A percentile compares a stretch with the other conserved stretches of the same genome.
Conservation (phyloP, 2,113 vertebrate genomes). For the Jaculus jaculus region DNA sequence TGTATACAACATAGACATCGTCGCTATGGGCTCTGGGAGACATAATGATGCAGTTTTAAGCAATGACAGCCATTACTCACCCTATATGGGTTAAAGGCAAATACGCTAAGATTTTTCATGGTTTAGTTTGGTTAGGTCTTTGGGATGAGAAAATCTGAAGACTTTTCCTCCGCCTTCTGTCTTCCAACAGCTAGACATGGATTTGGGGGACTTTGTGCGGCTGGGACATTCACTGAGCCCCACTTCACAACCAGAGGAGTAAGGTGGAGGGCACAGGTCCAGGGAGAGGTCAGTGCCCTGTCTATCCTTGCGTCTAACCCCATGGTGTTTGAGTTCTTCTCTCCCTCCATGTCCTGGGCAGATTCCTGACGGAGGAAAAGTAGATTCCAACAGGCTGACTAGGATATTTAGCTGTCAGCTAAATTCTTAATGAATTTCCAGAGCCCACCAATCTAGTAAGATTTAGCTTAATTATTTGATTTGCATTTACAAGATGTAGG, state of each 20-base stretch:
- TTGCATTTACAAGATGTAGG: background rate
- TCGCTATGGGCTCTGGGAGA: background rate
- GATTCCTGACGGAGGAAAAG: background rate
- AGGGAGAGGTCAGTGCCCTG: too few relatives aligned
- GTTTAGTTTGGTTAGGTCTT: too few relatives aligned
- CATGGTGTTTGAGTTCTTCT: accelerated
- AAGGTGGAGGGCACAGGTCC: too few relatives aligned
- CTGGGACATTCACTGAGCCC: too few relatives aligned
- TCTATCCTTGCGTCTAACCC: accelerated
- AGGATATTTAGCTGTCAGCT: background rate
- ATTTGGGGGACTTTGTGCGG: too few relatives aligned
- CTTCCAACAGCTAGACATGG: background rate
- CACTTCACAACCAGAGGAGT: too few relatives aligned
- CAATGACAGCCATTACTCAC: too few relatives aligned
- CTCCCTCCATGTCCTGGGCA: accelerated
- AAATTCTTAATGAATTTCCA: background rate
- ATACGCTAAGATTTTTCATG: too few relatives aligned
- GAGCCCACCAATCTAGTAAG: background rate
- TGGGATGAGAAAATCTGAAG: background rate
- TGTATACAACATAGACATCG: background rate
- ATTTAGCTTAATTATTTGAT: slow-evolving; percentile 7
- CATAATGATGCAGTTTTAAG: too few relatives aligned
- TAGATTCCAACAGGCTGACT: background rate
- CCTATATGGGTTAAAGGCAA: too few relatives aligned
- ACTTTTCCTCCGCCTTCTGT: background rate